These are phyloP conservation scores for Eilema griseolum DNA, from an alignment of 2,888 invertebrate species.

Conservation along the genomic window DNA sequence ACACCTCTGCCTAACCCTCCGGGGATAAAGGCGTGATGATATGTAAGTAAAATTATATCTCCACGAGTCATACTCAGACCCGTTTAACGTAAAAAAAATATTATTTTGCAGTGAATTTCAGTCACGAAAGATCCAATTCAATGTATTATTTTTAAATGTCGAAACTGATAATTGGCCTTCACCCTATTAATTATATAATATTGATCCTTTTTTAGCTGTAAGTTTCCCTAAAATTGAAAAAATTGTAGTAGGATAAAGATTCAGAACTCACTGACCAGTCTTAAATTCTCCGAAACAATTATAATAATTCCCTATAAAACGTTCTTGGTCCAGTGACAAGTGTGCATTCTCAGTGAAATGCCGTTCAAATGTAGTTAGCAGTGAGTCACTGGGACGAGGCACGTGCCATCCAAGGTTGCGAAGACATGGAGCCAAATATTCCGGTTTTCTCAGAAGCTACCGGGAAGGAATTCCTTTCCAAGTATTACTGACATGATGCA, in stretches of 20 bases:
- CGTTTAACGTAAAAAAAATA: no score
- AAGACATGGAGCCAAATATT: slow-evolving; percentile 61
- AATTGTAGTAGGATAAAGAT: not conserved
- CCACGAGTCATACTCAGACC: not conserved
- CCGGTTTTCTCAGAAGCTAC: slow-evolving; percentile 65
- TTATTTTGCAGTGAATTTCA: not conserved
- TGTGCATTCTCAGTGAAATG: slow-evolving; percentile 26
- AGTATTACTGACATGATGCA: slow-evolving; percentile 45
- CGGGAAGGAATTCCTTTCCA: slow-evolving; percentile 55
- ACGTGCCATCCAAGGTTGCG: slow-evolving; percentile 59
- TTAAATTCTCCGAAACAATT: slow-evolving; percentile 2
- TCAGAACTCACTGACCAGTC: not conserved
- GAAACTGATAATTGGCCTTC: no score
- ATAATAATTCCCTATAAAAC: not conserved
- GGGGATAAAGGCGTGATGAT: no score
- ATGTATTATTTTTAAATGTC: no score
- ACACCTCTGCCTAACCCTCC: no score
- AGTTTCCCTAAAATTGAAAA: no score
- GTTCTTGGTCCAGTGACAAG: slow-evolving; percentile 25
- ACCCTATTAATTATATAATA: no score
- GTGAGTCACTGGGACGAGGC: slow-evolving; percentile 62
- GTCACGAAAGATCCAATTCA: not conserved
- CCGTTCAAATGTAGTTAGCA: slow-evolving; percentile 8
- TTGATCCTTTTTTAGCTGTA: no score
- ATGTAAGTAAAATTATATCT: no score